Evolutionary conservation across 2,888 invertebrate genomes (phyloP).

Genomic region (Mechanitis messenoides): DNA sequence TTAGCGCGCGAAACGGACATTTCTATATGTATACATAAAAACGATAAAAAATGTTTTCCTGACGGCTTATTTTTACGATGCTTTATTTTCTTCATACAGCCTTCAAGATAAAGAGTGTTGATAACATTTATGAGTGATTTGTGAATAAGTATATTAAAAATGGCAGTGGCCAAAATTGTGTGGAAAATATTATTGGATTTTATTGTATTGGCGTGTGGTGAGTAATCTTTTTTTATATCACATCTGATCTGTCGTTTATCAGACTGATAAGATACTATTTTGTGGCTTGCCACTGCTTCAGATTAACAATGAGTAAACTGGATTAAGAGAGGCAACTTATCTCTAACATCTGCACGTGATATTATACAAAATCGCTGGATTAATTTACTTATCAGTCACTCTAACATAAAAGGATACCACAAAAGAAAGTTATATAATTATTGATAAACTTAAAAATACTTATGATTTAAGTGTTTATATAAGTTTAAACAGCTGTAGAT

Average conservation of each 20-base stretch:
- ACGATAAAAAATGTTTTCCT: background rate
- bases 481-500: no score
- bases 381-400: no score
- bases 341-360: no score
- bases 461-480: no score
- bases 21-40: constrained; percentile 8
- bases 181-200: constrained; percentile 60
- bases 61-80: background rate
- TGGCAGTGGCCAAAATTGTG: constrained; percentile 52
- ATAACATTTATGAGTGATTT: background rate
- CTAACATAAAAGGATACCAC: no score
- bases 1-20: constrained; percentile 27
- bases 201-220: constrained; percentile 50
- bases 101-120: background rate
- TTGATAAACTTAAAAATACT: no score
- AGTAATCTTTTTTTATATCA: constrained; percentile 34
- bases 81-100: background rate
- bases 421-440: no score
- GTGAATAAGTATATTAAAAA: constrained; percentile 26
- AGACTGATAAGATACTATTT: no score
- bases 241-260: background rate
- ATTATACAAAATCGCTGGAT: no score
- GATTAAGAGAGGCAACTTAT: no score
- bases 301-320: no score
- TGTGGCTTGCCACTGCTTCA: no score